Evolutionary conservation across 2,797 vertebrate genomes (phyloP).

Genomic region (Onychomys torridus): DNA sequence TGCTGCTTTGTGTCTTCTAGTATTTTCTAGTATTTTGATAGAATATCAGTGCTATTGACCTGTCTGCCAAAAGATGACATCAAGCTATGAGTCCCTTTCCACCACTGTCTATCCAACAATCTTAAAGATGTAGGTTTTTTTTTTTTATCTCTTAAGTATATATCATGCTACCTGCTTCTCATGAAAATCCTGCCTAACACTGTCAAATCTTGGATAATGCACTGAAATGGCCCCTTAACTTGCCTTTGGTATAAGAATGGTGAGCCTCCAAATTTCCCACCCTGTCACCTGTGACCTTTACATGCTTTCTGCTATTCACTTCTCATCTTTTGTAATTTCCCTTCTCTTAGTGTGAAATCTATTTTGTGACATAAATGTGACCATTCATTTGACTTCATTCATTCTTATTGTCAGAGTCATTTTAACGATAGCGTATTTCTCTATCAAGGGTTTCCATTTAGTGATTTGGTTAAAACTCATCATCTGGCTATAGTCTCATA

Average conservation of each 20-base stretch:
- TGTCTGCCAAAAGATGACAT: not conserved
- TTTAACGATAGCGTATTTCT: not conserved
- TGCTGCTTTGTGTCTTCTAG: not conserved
- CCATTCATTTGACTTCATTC: not conserved
- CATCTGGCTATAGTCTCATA: not conserved
- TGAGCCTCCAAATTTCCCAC: rapidly evolving
- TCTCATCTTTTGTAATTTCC: not conserved
- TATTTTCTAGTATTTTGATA: not conserved
- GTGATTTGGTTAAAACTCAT: not conserved
- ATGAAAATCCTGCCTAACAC: not conserved
- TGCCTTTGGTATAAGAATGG: not conserved
- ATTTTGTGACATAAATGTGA: not conserved
- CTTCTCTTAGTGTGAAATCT: not conserved
- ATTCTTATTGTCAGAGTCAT: not conserved
- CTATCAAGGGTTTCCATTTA: not conserved
- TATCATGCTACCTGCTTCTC: not conserved
- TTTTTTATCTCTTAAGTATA: not conserved
- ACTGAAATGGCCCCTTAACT: not conserved
- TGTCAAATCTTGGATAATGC: not conserved
- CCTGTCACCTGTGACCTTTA: not conserved
- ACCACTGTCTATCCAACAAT: not conserved
- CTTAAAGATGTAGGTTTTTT: not conserved
- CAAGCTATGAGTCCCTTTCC: not conserved
- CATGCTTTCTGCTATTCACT: rapidly evolving
- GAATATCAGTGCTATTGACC: not conserved